Evolutionary conservation across 2,888 invertebrate genomes (phyloP).

Genomic region (Caenorhabditis panamensis): DNA sequence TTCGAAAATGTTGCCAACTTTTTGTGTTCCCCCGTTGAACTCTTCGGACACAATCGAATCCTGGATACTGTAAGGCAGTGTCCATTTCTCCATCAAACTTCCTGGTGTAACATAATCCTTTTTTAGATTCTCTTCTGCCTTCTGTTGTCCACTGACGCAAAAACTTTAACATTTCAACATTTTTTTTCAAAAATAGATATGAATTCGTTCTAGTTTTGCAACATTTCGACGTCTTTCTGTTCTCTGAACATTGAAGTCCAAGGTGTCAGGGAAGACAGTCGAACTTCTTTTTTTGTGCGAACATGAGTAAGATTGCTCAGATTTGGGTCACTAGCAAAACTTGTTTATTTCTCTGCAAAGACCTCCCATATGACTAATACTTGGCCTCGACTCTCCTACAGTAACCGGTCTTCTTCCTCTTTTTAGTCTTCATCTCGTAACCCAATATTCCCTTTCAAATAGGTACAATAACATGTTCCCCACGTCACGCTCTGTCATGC

Average conservation of each 20-base stretch:
- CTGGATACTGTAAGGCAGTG: conserved; percentile 7
- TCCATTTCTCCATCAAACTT: background rate
- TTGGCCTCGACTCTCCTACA: background rate
- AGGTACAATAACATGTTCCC: background rate
- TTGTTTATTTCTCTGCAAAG: too few relatives aligned
- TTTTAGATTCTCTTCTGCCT: background rate
- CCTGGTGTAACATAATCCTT: background rate
- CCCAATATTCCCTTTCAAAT: background rate
- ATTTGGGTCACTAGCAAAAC: background rate
- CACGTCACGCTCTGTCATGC: conserved; percentile 4
- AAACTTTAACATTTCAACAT: too few relatives aligned
- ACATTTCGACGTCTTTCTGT: too few relatives aligned
- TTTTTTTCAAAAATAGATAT: too few relatives aligned
- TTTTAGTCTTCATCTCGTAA: background rate
- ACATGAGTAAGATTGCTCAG: background rate
- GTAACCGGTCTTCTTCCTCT: background rate
- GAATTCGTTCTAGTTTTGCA: too few relatives aligned
- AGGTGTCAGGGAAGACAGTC: too few relatives aligned
- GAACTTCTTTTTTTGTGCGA: too few relatives aligned
- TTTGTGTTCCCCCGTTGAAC: background rate
- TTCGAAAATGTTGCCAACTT: background rate
- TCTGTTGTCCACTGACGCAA: too few relatives aligned
- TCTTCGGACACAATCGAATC: background rate
- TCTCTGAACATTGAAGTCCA: too few relatives aligned
- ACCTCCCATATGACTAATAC: too few relatives aligned